A percentile compares a stretch with the other conserved stretches of the same genome.
These are phyloP conservation scores for Pholis gunnellus DNA, from an alignment of 2,113 vertebrate species.

Conservation along the genomic window DNA sequence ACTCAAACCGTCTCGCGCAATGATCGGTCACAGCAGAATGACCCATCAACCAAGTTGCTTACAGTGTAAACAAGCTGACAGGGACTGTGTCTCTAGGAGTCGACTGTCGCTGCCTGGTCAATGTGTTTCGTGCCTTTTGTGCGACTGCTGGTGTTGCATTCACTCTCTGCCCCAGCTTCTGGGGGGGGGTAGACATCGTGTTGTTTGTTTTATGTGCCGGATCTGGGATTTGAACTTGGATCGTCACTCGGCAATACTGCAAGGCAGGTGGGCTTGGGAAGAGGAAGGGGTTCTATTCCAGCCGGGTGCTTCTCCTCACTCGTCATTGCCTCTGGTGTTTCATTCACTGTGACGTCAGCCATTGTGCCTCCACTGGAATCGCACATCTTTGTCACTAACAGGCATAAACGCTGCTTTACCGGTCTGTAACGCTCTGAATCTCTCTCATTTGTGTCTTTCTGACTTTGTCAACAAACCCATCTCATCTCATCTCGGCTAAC, in stretches of 20 bases:
- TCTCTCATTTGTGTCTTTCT: slow-evolving; percentile 37
- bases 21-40: neutral
- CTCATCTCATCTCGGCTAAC: slow-evolving; percentile 61
- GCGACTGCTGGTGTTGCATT: slow-evolving; percentile 50
- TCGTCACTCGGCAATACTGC: slow-evolving; percentile 43
- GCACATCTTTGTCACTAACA: slow-evolving; percentile 36
- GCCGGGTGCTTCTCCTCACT: slow-evolving; percentile 39
- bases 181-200: slow-evolving; percentile 18
- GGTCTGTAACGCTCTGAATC: slow-evolving; percentile 11
- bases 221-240: slow-evolving; percentile 54
- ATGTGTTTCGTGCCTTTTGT: slow-evolving; percentile 59
- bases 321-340: slow-evolving; percentile 38
- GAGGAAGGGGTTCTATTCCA: slow-evolving; percentile 49
- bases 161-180: slow-evolving; percentile 40
- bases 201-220: slow-evolving; percentile 53
- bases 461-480: slow-evolving; percentile 46
- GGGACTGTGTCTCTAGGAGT: slow-evolving; percentile 44
- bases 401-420: slow-evolving; percentile 32
- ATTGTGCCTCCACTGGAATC: slow-evolving; percentile 27
- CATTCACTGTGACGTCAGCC: slow-evolving; percentile 46
- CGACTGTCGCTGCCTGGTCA: slow-evolving; percentile 53
- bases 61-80: slow-evolving; percentile 62
- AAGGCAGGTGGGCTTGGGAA: slow-evolving; percentile 39
- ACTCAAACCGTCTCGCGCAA: neutral
- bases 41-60: slow-evolving; percentile 47